Evolutionary conservation across 2,113 vertebrate species (phyloP).

Genomic region (Aix galericulata): DNA sequence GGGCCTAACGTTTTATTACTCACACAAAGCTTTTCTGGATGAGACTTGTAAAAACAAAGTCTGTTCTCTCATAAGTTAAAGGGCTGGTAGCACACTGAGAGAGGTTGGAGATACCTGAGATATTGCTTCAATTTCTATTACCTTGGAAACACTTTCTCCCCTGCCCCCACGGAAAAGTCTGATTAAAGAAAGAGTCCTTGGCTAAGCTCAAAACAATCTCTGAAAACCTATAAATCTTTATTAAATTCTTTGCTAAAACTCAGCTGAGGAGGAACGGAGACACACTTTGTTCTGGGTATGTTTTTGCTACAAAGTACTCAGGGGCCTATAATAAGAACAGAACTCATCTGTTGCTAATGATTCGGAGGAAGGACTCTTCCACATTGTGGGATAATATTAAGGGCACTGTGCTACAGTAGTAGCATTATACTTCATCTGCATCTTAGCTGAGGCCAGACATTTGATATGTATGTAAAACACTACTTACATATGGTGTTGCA

Average conservation of each 20-base stretch:
- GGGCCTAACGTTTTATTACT: conserved; percentile 37
- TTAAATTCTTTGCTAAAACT: conserved; percentile 53
- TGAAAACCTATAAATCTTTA: conserved; percentile 60
- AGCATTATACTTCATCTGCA: conserved; percentile 5
- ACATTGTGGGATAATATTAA: background rate
- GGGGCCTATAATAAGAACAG: background rate
- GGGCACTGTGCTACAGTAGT: conserved; percentile 5
- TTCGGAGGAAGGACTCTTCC: conserved; percentile 8
- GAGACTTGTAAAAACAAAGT: conserved; percentile 34
- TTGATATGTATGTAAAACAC: conserved; percentile 40
- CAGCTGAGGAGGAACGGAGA: conserved; percentile 3
- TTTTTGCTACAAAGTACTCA: background rate
- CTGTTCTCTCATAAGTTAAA: background rate
- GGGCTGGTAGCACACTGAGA: background rate
- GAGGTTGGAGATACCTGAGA: conserved; percentile 35
- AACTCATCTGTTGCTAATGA: conserved; percentile 23
- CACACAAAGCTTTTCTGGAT: conserved; percentile 30
- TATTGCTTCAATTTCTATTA: conserved; percentile 57
- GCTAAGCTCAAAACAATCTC: conserved; percentile 41
- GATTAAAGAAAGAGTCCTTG: conserved; percentile 49
- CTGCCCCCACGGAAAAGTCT: background rate
- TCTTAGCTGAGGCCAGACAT: conserved; percentile 34
- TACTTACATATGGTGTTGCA: conserved; percentile 29
- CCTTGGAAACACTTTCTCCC: conserved; percentile 20
- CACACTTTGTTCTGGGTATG: conserved; percentile 2